Conservation (phyloP, 2,113 vertebrate genomes). For the Xiphophorus couchianus region DNA sequence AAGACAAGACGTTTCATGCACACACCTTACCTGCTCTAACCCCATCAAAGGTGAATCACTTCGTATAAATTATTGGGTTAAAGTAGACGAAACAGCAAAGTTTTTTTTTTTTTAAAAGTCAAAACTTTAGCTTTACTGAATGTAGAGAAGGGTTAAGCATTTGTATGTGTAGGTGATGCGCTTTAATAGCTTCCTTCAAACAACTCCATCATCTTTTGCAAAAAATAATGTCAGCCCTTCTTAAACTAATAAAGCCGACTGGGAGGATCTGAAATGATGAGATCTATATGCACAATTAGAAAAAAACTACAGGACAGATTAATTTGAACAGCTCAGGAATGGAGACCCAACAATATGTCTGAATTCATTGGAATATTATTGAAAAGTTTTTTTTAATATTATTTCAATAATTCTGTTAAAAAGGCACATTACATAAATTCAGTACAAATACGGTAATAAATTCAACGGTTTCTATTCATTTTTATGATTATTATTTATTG, state of each 20-base stretch:
- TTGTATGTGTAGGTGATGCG: background rate
- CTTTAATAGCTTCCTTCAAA: conserved; percentile 14
- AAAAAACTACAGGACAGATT: background rate
- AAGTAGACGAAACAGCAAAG: conserved; percentile 33
- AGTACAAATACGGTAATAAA: no score
- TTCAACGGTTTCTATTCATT: no score
- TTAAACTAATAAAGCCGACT: background rate
- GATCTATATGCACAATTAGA: background rate
- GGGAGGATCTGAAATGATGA: no score
- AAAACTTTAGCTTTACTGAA: conserved; percentile 50
- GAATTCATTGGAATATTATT: no score
- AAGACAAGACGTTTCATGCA: conserved; percentile 41
- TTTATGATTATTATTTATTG: no score
- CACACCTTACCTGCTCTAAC: conserved; percentile 27
- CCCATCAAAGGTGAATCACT: conserved; percentile 37
- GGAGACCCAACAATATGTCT: no score
- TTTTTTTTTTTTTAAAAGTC: conserved; percentile 58
- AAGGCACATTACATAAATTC: no score
- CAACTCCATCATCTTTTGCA: conserved; percentile 5
- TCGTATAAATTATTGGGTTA: conserved; percentile 42
- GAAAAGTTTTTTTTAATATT: no score
- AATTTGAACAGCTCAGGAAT: background rate
- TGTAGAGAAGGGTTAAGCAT: conserved; percentile 13
- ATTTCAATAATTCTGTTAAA: no score
- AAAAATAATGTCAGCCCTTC: background rate